Percentiles rank a stretch among this genome's conserved stretches.
Evolutionary conservation across 2,888 invertebrate species (phyloP).

Genomic region (Pristionchus arcanus): DNA sequence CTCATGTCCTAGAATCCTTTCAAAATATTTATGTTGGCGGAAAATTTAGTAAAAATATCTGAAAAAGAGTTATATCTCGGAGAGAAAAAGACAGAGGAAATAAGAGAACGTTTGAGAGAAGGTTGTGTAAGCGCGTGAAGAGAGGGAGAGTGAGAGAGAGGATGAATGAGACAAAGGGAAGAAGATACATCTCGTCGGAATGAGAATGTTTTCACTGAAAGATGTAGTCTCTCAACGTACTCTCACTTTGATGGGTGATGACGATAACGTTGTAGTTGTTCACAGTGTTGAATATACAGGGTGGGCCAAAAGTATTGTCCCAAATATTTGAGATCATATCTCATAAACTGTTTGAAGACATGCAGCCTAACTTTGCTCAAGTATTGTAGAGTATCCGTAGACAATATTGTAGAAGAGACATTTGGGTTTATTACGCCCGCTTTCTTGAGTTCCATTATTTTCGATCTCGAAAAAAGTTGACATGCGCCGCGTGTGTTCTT

Average conservation of each 20-base stretch:
- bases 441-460: too few species aligned
- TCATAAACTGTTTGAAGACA: too few species aligned
- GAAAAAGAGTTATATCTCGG: neutral
- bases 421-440: too few species aligned
- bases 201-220: neutral
- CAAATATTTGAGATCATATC: too few species aligned
- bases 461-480: too few species aligned
- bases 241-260: neutral
- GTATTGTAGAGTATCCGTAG: too few species aligned
- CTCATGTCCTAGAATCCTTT: neutral
- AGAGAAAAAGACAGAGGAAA: slow-evolving; percentile 54
- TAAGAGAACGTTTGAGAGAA: slow-evolving; percentile 56
- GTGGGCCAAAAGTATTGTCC: too few species aligned
- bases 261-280: neutral
- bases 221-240: neutral
- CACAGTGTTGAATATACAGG: too few species aligned
- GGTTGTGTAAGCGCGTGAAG: slow-evolving; percentile 57
- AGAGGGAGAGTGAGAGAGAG: slow-evolving; percentile 40
- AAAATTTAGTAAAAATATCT: neutral
- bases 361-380: too few species aligned
- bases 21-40: neutral
- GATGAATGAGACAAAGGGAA: slow-evolving; percentile 53
- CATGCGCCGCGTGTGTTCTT: too few species aligned
- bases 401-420: too few species aligned
- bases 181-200: neutral